Base-by-base conservation (phyloP, 2,888 invertebrate genomes). In the Acleris laterana region DNA sequence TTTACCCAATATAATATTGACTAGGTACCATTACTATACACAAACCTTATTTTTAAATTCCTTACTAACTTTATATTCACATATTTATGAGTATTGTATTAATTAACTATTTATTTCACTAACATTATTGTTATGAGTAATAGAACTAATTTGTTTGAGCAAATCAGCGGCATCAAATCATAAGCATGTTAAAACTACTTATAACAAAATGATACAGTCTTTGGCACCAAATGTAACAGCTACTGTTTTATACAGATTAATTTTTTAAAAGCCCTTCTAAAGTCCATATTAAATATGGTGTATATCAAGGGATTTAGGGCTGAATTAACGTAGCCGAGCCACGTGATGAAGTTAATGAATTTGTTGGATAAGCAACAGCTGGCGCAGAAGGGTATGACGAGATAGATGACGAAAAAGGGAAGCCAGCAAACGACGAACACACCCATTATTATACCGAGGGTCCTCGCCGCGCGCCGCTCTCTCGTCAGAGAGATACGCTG, bases 361-460 rank as follows among this genome's bases (percentile, higher is more conserved):
- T 96, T 95, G 70, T 95, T 95, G 4, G 97, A 96, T 42, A 96
- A 95, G 80, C 96, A 96, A 86, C 97, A 98, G 71, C 94, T 94
- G 13, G 95, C 93, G 82, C 98, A 98, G 84, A 98, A 98, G 5
- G 98, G 98, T 72, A 97, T 94, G 70, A 98, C 97, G 55, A 99
- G 96, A 87, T 99, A 99, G 95, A 98, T 97, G 46, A 98, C 95
- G 88, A 99, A 99, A 93, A 99, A 99, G 5, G 99, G 99, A 69
- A 99, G 93, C 99, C 99, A 99, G 87, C 99, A 99, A 11, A 99
- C 96, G 56, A 99, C 98, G 84, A 99, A 99, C 0, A 98, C 98
- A 5, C 99, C 99, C 96, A 99, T 99, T 67, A 99, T 99, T 64
- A 99, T 98, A 22, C 98, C 99, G 3, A 99, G 94, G 0, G 99